Evolutionary conservation across 2,888 invertebrate species (phyloP).

Genomic region (Caenorhabditis sulstoni): DNA sequence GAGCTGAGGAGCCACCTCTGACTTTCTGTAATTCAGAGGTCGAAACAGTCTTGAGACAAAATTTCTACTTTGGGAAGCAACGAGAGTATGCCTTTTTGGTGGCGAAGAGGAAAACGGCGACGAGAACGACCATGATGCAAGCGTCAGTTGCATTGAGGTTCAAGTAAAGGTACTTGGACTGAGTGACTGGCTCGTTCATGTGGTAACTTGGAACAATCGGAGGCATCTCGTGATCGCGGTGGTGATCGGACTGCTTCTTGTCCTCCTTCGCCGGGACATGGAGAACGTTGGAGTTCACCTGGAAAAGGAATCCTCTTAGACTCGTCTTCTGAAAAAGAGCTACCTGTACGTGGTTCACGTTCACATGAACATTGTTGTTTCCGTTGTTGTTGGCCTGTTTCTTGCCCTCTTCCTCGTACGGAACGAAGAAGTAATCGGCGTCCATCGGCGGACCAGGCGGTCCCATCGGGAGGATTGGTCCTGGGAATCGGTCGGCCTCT

Average conservation of each 20-base stretch:
- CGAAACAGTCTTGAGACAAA: not conserved
- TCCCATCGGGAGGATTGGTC: constrained; percentile 37
- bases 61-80: constrained; percentile 40
- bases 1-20: constrained; percentile 18
- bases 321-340: not conserved
- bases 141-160: constrained; percentile 41
- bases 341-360: constrained; percentile 51
- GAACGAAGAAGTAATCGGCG: constrained; percentile 28
- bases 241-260: constrained; percentile 5
- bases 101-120: constrained; percentile 28
- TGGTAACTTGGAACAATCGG: constrained; percentile 30
- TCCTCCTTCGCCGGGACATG: constrained; percentile 34
- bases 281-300: constrained; percentile 45
- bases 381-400: constrained; percentile 45
- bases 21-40: constrained; percentile 17
- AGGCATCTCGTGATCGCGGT: constrained; percentile 6
- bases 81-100: constrained; percentile 42
- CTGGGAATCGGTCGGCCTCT: constrained; percentile 8
- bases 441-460: constrained; percentile 36
- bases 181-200: constrained; percentile 21
- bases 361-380: constrained; percentile 53
- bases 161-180: constrained; percentile 41
- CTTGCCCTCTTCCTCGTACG: constrained; percentile 6
- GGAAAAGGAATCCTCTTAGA: not conserved
- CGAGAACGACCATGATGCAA: constrained; percentile 13